Base-by-base conservation (phyloP, 2,888 invertebrate genomes). In the Ennomos erosarius region DNA sequence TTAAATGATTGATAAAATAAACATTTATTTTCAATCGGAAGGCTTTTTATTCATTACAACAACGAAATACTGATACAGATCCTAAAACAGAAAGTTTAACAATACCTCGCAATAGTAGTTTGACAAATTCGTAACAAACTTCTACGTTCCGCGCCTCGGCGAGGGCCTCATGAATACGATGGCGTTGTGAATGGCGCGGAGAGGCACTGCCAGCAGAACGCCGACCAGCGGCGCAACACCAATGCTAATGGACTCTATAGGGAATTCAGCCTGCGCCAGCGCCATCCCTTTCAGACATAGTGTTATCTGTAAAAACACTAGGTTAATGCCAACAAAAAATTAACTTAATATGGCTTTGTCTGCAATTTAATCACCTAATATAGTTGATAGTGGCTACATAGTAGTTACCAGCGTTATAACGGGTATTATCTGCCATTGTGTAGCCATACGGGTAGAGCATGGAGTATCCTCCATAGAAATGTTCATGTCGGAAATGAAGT, bases 1-100 rank as follows among this genome's bases (percentile, higher is more conserved):
- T 84, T 88, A 87, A 90, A 85, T 85, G 88, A 90, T 90, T 90
- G 89, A 91, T 89, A 87, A 78, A 91, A 88, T 91, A 92, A 91
- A 90, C 82, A 85, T 84, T 86, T 91, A 90, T 90, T 90, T 88
- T 90, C 85, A 89, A 85, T 84, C 83, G 81, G 60, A 74, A 64
- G 67, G 69, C 55, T 81, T 81, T 81, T 78, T 78, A 52, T 62
- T 59, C 12, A 44, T 62, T 59, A 34, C 37, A 26, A 61, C 52
- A n/a, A 10, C 12, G 12, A 36, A 40, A 26, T 5, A 6, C 26
- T 26, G 10, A 11, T 26, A 26, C 44, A 40, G 36, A 9, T n/a
- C 44, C 43, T 6, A 43, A 38, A 34, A 26, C 35, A 36, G 4
- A 36, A 51, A 10, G 44, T 4, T n/a, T 12, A 52, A 48, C 4